phyloP scores from a whole-genome alignment of 2,113 vertebrate species.

The Pterocles burchelli region DNA sequence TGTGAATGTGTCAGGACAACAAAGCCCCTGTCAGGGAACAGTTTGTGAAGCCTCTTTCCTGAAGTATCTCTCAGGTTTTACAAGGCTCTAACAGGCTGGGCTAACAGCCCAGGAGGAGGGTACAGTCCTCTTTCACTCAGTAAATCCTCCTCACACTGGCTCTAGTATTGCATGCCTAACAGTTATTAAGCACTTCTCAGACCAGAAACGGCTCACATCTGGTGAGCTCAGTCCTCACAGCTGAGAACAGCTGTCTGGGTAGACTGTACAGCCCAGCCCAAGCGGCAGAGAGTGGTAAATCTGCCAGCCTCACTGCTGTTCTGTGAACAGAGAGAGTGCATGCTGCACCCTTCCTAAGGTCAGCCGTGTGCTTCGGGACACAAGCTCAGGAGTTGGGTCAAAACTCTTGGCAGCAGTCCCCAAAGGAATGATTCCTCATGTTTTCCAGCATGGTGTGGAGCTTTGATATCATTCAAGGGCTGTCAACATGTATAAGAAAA shows the following conservation, averaged over 20 bases:
- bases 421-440: background rate
- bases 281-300: too few species aligned
- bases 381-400: background rate
- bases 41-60: background rate
- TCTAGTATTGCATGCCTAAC: background rate
- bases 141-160: background rate
- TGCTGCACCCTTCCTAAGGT: background rate
- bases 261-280: fast-evolving
- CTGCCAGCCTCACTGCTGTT: fast-evolving
- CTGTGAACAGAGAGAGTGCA: background rate
- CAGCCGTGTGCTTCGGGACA: background rate
- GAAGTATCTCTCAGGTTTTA: background rate
- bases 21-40: background rate
- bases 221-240: background rate
- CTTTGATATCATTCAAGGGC: background rate
- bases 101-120: background rate
- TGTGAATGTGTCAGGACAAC: too few species aligned
- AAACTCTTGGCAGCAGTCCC: background rate
- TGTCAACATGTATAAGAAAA: background rate
- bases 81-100: background rate
- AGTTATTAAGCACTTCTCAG: background rate
- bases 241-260: background rate
- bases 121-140: background rate
- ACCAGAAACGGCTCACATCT: background rate
- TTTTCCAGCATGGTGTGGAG: background rate